Base-by-base conservation (phyloP, 2,113 vertebrate genomes). In the Tetraodon nigroviridis region DNA sequence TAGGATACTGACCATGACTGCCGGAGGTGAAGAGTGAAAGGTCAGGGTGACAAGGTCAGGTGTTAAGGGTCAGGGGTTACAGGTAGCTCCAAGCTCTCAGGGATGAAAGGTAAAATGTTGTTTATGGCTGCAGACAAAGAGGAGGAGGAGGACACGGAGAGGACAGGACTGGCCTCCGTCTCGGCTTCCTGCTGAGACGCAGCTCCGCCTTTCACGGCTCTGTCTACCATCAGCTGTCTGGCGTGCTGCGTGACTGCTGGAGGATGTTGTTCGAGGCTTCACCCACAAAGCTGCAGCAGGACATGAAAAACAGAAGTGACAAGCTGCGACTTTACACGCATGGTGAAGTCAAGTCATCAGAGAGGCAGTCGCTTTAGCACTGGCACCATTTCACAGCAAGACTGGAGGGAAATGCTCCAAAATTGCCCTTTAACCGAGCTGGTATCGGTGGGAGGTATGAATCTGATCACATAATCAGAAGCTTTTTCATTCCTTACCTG, bases 41-140 rank as follows among this genome's bases (percentile, higher is more conserved):
- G 69, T 75, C 59, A 74, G 66, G 64, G 71, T 58, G 73, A 44
- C 58, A 65, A 32, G 75, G 49, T 81, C 52, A 32, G 66, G 73
- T 92, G 90, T 91, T 83, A 78, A 87, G 90, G 92, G 90, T 91
- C 91, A 89, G 51, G 79, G 92, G 90, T 93, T 90, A 89, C 88
- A 92, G 90, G 88, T 89, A 84, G 90, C 90, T 89, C 87, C 90
- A 90, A 92, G 91, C 86, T 15, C 16, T 3, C 17, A 1, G 16
- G 70, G 92, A 93, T 92, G 90, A 94, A 95, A 94, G 93, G 86
- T 79, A 86, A 80, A 80, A 78, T 70, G 86, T 59, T 87, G 90
- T 94, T 94, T 93, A 93, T 91, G 92, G 91, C 89, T 19, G 52
- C 13, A 4, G 63, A 58, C 47, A n/a, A 62, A 20, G 20, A 62